Percentiles rank a stretch among this genome's conserved stretches.
Evolutionary conservation across 2,888 invertebrate species (phyloP).

Genomic region (Pollenia griseotomentosa): DNA sequence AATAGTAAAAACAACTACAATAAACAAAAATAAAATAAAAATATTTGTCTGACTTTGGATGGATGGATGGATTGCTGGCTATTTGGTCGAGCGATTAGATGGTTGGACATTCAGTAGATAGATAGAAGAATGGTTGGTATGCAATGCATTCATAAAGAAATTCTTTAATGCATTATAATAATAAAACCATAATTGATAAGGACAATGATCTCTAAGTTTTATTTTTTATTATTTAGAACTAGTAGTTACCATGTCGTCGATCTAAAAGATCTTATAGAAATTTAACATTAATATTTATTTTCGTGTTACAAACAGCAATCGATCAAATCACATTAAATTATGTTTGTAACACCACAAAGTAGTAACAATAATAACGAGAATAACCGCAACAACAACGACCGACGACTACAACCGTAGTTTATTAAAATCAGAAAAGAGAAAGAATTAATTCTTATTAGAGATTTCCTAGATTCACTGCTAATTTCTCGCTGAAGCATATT

Average conservation of each 20-base stretch:
- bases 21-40: slow-evolving; percentile 29
- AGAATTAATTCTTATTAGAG: not conserved
- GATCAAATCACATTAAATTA: slow-evolving; percentile 63
- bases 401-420: not conserved
- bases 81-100: slow-evolving; percentile 9
- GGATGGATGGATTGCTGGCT: slow-evolving; percentile 21
- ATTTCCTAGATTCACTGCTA: too few species aligned
- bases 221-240: not conserved
- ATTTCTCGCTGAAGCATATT: too few species aligned
- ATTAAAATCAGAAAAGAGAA: slow-evolving; percentile 28
- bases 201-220: slow-evolving; percentile 64
- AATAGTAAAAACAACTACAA: not conserved
- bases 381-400: slow-evolving; percentile 10
- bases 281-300: slow-evolving; percentile 55
- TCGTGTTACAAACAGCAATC: slow-evolving; percentile 54
- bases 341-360: slow-evolving; percentile 53
- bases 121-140: slow-evolving; percentile 48
- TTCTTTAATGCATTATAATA: slow-evolving; percentile 42
- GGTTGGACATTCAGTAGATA: slow-evolving; percentile 38
- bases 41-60: slow-evolving; percentile 62
- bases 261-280: slow-evolving; percentile 32
- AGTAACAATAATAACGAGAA: slow-evolving; percentile 33
- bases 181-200: slow-evolving; percentile 58
- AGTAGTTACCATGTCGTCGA: slow-evolving; percentile 9
- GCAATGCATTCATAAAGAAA: slow-evolving; percentile 43